phyloP scores from a whole-genome alignment of 1,140 invertebrate species.

The Pseudomyrmex pallidus region DNA sequence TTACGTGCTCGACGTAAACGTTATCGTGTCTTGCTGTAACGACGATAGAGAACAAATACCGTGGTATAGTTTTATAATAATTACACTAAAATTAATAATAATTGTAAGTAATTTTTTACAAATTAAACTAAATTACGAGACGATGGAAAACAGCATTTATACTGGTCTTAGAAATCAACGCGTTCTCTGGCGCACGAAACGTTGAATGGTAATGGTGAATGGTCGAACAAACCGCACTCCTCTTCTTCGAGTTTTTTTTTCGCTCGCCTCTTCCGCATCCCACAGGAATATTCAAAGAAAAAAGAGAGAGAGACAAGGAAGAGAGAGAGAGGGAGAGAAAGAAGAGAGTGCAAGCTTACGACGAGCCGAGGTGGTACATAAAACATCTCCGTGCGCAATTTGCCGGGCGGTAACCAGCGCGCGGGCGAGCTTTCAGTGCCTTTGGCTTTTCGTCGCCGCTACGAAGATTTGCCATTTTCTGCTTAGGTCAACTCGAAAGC shows the following conservation, averaged over 20 bases:
- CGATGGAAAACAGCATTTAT: slow-evolving; percentile 8
- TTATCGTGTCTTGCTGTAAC: slow-evolving; percentile 53
- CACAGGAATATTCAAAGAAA: slow-evolving; percentile 18
- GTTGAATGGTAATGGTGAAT: slow-evolving; percentile 14
- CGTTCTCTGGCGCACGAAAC: slow-evolving; percentile 7
- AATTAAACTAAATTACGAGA: slow-evolving; percentile 18
- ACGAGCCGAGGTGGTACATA: slow-evolving; percentile 49
- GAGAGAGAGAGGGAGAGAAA: background rate
- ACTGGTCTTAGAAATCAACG: slow-evolving; percentile 46
- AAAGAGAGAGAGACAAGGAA: slow-evolving; percentile 9
- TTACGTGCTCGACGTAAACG: slow-evolving; percentile 41
- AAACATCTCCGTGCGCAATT: slow-evolving; percentile 68
- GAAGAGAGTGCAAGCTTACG: slow-evolving; percentile 17
- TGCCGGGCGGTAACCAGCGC: slow-evolving; percentile 59
- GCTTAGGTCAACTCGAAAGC: slow-evolving; percentile 77
- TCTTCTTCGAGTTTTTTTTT: slow-evolving; percentile 29
- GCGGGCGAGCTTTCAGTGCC: slow-evolving; percentile 45
- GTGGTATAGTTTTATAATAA: slow-evolving; percentile 5
- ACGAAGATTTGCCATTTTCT: slow-evolving; percentile 76
- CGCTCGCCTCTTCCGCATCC: slow-evolving; percentile 21
- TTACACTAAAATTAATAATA: background rate
- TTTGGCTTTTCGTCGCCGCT: slow-evolving; percentile 47
- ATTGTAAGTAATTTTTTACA: too few relatives aligned
- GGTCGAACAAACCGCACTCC: background rate
- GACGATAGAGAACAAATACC: too few relatives aligned